Conservation (phyloP, 2,797 vertebrate species). For the Parauchenoglanis punctatus region DNA sequence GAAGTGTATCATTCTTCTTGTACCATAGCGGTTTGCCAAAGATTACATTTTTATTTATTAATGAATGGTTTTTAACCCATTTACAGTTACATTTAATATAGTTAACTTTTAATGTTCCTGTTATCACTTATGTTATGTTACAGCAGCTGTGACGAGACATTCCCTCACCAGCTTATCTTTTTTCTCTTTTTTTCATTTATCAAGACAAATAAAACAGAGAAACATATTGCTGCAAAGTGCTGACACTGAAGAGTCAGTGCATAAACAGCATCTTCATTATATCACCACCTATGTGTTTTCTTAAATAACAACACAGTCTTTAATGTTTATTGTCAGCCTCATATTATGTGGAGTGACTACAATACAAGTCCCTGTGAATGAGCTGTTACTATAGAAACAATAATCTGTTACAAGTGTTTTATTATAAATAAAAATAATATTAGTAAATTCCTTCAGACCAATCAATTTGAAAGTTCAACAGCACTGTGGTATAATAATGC, state of each 20-base stretch:
- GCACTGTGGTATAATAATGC: neutral
- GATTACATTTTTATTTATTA: neutral
- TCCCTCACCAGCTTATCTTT: neutral
- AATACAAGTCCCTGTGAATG: neutral
- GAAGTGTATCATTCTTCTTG: neutral
- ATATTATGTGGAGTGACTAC: neutral
- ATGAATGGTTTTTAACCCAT: neutral
- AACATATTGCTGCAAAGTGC: neutral
- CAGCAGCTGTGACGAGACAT: neutral
- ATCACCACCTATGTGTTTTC: neutral
- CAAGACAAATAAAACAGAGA: neutral
- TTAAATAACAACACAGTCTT: neutral
- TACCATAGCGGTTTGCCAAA: neutral
- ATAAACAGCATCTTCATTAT: neutral
- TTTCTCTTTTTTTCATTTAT: neutral
- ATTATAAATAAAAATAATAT: neutral
- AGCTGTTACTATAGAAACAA: neutral
- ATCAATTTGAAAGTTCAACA: neutral
- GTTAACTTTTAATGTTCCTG: neutral
- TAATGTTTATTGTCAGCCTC: neutral
- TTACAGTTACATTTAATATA: neutral
- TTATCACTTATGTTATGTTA: neutral
- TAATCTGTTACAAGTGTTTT: neutral
- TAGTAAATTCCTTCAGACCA: neutral
- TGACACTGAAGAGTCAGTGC: neutral